Evolutionary conservation across 2,888 invertebrate species (phyloP).

Genomic region (Drosophila basisetae): DNA sequence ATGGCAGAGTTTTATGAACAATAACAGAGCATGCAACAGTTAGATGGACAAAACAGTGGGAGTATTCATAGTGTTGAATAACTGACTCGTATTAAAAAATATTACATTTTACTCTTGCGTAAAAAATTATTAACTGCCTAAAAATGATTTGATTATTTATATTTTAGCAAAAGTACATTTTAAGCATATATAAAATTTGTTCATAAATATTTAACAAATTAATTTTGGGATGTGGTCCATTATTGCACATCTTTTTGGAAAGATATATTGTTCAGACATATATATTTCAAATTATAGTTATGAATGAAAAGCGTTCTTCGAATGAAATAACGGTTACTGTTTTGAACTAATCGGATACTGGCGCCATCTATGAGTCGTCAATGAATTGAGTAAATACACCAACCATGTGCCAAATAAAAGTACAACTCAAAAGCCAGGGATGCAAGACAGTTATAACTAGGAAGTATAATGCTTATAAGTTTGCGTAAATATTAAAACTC

Average conservation of each 20-base stretch:
- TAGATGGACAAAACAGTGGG: slow-evolving; percentile 21
- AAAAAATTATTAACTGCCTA: not conserved
- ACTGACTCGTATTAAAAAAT: not conserved
- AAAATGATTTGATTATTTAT: not conserved
- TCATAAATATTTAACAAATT: too few relatives aligned
- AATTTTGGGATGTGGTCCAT: not conserved
- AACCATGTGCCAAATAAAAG: not conserved
- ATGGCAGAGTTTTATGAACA: slow-evolving; percentile 42
- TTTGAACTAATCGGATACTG: accelerated
- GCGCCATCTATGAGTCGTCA: slow-evolving; percentile 5
- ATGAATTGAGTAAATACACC: not conserved
- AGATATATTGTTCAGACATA: not conserved
- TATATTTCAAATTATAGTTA: not conserved
- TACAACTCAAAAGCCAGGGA: not conserved
- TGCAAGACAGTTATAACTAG: not conserved
- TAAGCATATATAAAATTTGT: not conserved
- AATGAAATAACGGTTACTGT: not conserved
- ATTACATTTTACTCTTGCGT: not conserved
- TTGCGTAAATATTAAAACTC: not conserved
- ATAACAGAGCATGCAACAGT: slow-evolving; percentile 66
- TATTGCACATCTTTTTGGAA: not conserved
- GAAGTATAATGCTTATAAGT: not conserved
- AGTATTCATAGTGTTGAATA: not conserved
- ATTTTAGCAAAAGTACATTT: not conserved
- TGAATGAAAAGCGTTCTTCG: not conserved